Base-by-base conservation (phyloP, 2,888 invertebrate genomes). In the Eurytoma californica region DNA sequence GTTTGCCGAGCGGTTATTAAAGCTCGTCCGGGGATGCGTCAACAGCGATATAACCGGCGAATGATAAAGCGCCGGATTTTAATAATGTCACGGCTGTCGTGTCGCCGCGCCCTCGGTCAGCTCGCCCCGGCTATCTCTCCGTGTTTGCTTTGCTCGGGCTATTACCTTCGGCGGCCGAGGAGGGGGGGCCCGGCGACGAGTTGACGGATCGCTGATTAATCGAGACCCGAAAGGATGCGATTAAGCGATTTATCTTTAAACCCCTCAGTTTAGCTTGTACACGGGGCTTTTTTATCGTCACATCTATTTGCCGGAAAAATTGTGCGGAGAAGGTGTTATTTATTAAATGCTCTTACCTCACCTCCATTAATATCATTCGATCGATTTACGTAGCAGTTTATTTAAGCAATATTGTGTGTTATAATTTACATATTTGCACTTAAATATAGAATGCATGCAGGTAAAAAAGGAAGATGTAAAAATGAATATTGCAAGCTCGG, bases 31-130 rank as follows among this genome's bases (percentile, higher is more conserved):
- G 49, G 18, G 55, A 58, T 69, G 69, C 61, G 83, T 82, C 80
- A 82, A 82, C 80, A 80, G 61, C 72, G 82, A 72, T 80, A 83
- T 82, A 39, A 77, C 65, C 70, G 75, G 69, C 67, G 82, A 82
- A 82, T 82, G 83, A 83, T 83, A 83, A 83, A 83, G 79, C 81
- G 75, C 65, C 58, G 78, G 80, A 81, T 83, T 82, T 83, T 83
- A 83, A 83, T 83, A 83, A 82, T 83, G 83, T 82, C 82, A 83
- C 80, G 82, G 74, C 77, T 82, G 82, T 82, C 82, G 83, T 81
- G 82, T 79, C 66, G 77, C 49, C 66, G 74, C 77, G 51, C 73
- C 70, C 75, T 73, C 76, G n/a, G 24, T 63, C 51, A 47, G 20
- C 70, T 12, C 24, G 53, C 39, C 39, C 39, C 39, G 24, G 60